Percentiles rank a stretch among this genome's conserved stretches.
These are phyloP conservation scores for Siniperca obscura DNA, from an alignment of 2,797 vertebrate genomes.

Conservation along the genomic window DNA sequence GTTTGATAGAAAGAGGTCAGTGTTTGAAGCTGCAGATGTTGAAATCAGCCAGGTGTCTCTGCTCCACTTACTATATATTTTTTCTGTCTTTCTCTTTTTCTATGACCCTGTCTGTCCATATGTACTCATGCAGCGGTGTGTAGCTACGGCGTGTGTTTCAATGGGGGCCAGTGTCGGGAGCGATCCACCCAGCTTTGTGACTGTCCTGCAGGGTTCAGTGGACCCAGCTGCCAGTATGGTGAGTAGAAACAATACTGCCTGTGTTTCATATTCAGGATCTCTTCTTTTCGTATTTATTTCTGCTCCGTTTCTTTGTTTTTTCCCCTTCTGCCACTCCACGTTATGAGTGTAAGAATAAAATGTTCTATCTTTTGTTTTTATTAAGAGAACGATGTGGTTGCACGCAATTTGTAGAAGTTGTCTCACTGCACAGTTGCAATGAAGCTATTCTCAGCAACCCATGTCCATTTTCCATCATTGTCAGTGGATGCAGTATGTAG, in stretches of 20 bases:
- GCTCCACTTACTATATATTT: slow-evolving; percentile 48
- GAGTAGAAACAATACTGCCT: slow-evolving; percentile 67
- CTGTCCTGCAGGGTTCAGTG: slow-evolving; percentile 89
- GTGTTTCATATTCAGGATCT: not conserved
- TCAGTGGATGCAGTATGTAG: not conserved
- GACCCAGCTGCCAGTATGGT: slow-evolving; percentile 91
- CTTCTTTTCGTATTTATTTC: not conserved
- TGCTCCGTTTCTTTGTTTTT: not conserved
- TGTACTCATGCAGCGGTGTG: slow-evolving; percentile 82
- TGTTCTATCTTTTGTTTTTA: not conserved
- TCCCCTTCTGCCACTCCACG: not conserved
- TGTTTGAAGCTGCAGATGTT: slow-evolving; percentile 60
- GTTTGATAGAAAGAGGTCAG: slow-evolving; percentile 66
- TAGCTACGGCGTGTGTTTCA: slow-evolving; percentile 85
- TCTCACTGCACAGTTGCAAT: not conserved
- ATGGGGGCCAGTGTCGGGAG: slow-evolving; percentile 85
- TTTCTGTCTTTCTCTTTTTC: slow-evolving; percentile 41
- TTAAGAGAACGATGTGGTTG: not conserved
- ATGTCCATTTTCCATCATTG: not conserved
- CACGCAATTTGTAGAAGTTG: not conserved
- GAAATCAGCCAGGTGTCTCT: slow-evolving; percentile 65
- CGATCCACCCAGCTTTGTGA: slow-evolving; percentile 85
- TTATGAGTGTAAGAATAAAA: not conserved
- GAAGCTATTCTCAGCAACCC: not conserved
- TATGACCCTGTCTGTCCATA: slow-evolving; percentile 41